Evolutionary conservation across 2,888 invertebrate species (phyloP).

Genomic region (Agonopterix subpropinquella): DNA sequence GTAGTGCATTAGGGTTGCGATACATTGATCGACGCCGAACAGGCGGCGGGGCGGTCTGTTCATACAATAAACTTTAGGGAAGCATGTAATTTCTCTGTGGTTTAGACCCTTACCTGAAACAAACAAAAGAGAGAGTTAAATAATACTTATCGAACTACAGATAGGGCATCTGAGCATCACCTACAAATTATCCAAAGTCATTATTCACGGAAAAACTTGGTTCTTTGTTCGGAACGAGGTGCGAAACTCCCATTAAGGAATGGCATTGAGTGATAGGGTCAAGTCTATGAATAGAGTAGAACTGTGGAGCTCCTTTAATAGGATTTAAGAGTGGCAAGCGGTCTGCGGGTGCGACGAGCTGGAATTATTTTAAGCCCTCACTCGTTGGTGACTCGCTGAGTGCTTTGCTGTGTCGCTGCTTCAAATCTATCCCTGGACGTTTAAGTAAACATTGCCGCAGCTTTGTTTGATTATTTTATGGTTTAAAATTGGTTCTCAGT

Average conservation of each 20-base stretch:
- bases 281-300: slow-evolving; percentile 39
- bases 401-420: slow-evolving; percentile 54
- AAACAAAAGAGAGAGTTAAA: no score
- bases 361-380: slow-evolving; percentile 43
- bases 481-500: no score
- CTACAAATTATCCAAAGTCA: neutral
- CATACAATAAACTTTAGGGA: no score
- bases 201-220: neutral
- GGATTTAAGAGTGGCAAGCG: slow-evolving; percentile 53
- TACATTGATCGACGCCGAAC: no score
- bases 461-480: no score
- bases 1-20: no score
- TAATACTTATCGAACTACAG: no score
- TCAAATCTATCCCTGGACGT: neutral
- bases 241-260: neutral
- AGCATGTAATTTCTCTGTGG: no score
- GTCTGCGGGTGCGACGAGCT: slow-evolving; percentile 37
- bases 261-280: slow-evolving; percentile 3
- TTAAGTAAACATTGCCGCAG: neutral
- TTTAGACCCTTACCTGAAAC: no score
- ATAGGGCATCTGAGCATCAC: no score
- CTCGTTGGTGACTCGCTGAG: slow-evolving; percentile 45
- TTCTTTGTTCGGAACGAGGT: neutral
- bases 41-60: no score
- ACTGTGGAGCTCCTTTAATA: slow-evolving; percentile 38